Conservation (phyloP, 2,888 invertebrate species). For the Ectropis crepuscularia region DNA sequence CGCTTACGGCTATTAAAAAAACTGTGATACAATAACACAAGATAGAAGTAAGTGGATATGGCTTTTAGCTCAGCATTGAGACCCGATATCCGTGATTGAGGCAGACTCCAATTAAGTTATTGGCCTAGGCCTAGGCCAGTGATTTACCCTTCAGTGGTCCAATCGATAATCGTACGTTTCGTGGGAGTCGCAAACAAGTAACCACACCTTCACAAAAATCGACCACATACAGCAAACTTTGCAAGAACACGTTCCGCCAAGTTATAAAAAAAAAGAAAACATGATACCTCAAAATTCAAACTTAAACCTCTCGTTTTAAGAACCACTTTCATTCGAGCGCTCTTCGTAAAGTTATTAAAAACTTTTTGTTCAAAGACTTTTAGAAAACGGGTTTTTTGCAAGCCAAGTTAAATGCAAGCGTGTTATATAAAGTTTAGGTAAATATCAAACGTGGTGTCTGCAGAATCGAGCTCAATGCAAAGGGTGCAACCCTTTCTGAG, state of each 20-base stretch:
- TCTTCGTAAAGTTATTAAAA: conserved; percentile 17
- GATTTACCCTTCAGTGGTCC: too few relatives aligned
- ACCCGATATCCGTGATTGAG: too few relatives aligned
- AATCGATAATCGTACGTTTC: too few relatives aligned
- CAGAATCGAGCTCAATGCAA: conserved; percentile 68
- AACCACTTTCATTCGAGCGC: conserved; percentile 10
- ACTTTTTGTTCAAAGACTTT: conserved; percentile 28
- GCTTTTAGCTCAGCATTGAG: too few relatives aligned
- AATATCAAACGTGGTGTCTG: conserved; percentile 65
- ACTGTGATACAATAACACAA: too few relatives aligned
- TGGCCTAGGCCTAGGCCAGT: too few relatives aligned
- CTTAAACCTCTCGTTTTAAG: conserved; percentile 7
- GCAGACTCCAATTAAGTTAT: too few relatives aligned
- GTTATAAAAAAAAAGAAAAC: not conserved
- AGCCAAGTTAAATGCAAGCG: conserved; percentile 32
- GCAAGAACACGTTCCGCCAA: not conserved
- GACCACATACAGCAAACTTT: not conserved
- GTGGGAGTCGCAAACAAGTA: conserved; percentile 3
- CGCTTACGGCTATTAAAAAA: too few relatives aligned
- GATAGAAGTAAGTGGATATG: too few relatives aligned
- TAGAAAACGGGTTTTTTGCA: conserved; percentile 41
- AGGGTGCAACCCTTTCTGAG: conserved; percentile 68
- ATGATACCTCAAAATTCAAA: not conserved
- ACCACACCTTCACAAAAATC: conserved; percentile 7
- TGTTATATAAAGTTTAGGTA: conserved; percentile 45